Conservation (phyloP, 2,797 vertebrate genomes). For the Argyrosomus regius region DNA sequence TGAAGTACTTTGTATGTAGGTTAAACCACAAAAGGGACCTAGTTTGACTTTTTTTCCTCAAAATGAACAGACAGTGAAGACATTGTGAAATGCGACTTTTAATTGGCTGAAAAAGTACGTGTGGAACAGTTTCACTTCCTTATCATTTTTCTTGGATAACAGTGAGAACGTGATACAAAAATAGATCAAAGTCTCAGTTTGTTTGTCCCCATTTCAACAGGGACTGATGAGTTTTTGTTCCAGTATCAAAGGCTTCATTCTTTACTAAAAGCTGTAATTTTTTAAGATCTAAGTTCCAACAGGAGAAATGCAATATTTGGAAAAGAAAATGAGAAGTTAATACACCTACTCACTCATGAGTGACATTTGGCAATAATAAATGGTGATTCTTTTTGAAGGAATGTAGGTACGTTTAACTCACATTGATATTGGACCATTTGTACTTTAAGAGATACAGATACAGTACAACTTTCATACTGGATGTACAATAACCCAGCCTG, state of each 20-base stretch:
- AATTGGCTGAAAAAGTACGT: constrained; percentile 48
- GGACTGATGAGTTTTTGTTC: background rate
- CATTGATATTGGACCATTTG: background rate
- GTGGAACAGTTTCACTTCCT: constrained; percentile 11
- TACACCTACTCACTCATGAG: background rate
- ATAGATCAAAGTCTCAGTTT: constrained; percentile 36
- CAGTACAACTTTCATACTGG: background rate
- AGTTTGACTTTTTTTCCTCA: background rate
- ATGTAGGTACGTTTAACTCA: constrained; percentile 13
- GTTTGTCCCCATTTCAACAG: background rate
- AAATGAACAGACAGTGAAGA: constrained; percentile 3
- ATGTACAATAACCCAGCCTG: background rate
- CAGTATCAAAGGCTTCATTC: constrained; percentile 31
- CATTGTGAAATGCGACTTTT: constrained; percentile 42
- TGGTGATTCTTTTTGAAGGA: constrained; percentile 19
- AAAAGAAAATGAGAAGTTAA: background rate
- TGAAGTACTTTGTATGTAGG: background rate
- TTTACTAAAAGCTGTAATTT: background rate
- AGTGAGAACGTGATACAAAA: constrained; percentile 60
- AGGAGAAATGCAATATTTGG: background rate
- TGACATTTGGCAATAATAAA: background rate
- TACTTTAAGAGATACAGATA: background rate
- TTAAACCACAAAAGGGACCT: background rate
- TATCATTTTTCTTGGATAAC: background rate
- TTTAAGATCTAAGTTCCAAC: constrained; percentile 7